Base-by-base conservation (phyloP, 2,113 vertebrate genomes). In the Rafetus swinhoei region DNA sequence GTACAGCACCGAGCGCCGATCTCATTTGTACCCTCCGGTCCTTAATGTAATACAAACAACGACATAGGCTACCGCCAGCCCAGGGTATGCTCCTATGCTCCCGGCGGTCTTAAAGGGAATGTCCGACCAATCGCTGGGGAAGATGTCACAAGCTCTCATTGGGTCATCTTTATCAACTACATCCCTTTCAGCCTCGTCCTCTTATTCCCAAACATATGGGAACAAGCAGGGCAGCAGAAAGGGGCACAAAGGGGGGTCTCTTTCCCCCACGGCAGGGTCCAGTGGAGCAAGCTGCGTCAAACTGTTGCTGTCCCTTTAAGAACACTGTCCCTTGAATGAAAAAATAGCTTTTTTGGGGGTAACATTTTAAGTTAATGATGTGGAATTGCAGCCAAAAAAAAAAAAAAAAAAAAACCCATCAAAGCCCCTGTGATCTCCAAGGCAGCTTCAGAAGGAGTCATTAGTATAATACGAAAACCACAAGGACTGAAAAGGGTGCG, bases 261-360 rank as follows among this genome's bases (percentile, higher is more conserved):
- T 2, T 72, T 16, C 88, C 10, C 56, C 35, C 6, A 24, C 22
- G 50, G 74, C 74, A 13, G 39, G 11, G 39, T 45, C 10, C 35
- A 45, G 39, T 7, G 24, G 24, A 77, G 24, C 6, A 11, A 50
- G 74, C 35, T 1, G 13, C 16, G 79, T 54, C 6, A 11, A 27
- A 59, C 35, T 18, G 24, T 10, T 27, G 55, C 56, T 55, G 29
- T 22, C 79, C 29, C 15, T 59, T 24, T 11, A 74, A 29, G 53
- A 14, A 19, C 25, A 54, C 2, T 0, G 0, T 3, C 12, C 53
- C 50, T 57, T 35, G 11, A 32, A 60, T 21, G 76, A 11, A 60
- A 45, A 87, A 25, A 0, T 0, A 1, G 2, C 12, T 3, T 32
- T 53, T 69, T 74, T 15, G 24, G 27, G 9, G 0, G 15, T 27